phyloP scores from a whole-genome alignment of 2,113 vertebrate genomes.

The Amphiprion percula region DNA sequence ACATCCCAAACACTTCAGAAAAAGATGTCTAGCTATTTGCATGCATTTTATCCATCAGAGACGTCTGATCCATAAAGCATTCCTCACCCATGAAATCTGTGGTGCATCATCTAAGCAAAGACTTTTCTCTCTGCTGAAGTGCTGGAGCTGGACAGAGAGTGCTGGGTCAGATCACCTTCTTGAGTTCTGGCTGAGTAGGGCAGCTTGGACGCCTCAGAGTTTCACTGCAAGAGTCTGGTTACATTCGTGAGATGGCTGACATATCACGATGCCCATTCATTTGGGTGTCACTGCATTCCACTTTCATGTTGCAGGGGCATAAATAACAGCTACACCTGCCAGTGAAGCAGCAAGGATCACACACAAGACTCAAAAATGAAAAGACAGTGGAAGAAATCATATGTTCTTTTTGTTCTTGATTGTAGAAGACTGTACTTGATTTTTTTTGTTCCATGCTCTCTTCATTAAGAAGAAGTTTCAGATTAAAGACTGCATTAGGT shows the following conservation, averaged over 20 bases:
- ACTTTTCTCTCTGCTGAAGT: background rate
- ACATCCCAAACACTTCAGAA: background rate
- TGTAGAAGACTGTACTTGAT: background rate
- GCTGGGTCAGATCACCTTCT: slow-evolving; percentile 3
- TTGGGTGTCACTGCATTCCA: slow-evolving; percentile 61
- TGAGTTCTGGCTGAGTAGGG: slow-evolving; percentile 7
- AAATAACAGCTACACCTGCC: slow-evolving; percentile 38
- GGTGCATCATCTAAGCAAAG: slow-evolving; percentile 3
- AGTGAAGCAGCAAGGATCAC: background rate
- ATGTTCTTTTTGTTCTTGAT: background rate
- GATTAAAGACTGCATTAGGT: too few relatives aligned
- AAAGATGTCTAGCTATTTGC: background rate
- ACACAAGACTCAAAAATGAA: background rate
- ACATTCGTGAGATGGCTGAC: slow-evolving; percentile 63
- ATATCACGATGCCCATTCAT: slow-evolving; percentile 52
- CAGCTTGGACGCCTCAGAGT: slow-evolving; percentile 24
- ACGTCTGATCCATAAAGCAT: slow-evolving; percentile 3
- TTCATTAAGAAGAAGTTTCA: too few relatives aligned
- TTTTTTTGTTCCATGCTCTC: too few relatives aligned
- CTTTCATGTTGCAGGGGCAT: slow-evolving; percentile 59
- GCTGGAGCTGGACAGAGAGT: background rate
- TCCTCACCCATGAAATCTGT: background rate
- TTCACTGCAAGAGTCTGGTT: slow-evolving; percentile 43
- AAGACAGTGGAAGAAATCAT: background rate
- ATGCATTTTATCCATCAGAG: slow-evolving; percentile 2